A percentile compares a stretch with the other conserved stretches of the same genome.
phyloP scores from a whole-genome alignment of 2,797 vertebrate genomes.

The Discoglossus pictus region DNA sequence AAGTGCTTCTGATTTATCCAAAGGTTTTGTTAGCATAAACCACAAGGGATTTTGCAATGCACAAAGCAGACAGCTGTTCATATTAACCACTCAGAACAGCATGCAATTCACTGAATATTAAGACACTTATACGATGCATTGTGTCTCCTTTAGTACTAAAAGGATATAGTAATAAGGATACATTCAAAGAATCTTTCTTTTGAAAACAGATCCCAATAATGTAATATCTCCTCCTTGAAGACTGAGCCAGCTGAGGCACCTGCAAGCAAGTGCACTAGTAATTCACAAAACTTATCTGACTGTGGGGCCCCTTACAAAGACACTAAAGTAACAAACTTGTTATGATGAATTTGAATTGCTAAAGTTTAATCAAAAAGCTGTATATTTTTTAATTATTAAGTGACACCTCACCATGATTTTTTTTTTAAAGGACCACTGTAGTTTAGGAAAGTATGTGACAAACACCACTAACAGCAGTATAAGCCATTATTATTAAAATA shows the following conservation, averaged over 20 bases:
- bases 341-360: too few species aligned
- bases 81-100: constrained; percentile 10
- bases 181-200: constrained; percentile 38
- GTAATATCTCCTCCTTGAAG: not conserved
- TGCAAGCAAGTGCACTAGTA: not conserved
- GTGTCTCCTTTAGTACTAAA: constrained; percentile 21
- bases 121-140: constrained; percentile 21
- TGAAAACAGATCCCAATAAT: constrained; percentile 2
- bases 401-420: too few species aligned
- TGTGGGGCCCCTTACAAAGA: too few species aligned
- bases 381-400: too few species aligned
- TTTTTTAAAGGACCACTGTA: too few species aligned
- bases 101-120: constrained; percentile 34
- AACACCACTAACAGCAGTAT: too few species aligned
- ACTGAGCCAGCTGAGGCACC: constrained; percentile 34
- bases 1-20: constrained; percentile 26
- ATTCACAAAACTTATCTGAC: not conserved
- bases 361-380: too few species aligned
- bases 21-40: constrained; percentile 24
- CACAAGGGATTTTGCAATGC: constrained; percentile 10
- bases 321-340: too few species aligned
- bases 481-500: too few species aligned
- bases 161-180: constrained; percentile 27
- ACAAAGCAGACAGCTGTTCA: constrained; percentile 7
- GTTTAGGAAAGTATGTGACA: too few species aligned